phyloP scores from a whole-genome alignment of 2,113 vertebrate species.

The Coturnix japonica region DNA sequence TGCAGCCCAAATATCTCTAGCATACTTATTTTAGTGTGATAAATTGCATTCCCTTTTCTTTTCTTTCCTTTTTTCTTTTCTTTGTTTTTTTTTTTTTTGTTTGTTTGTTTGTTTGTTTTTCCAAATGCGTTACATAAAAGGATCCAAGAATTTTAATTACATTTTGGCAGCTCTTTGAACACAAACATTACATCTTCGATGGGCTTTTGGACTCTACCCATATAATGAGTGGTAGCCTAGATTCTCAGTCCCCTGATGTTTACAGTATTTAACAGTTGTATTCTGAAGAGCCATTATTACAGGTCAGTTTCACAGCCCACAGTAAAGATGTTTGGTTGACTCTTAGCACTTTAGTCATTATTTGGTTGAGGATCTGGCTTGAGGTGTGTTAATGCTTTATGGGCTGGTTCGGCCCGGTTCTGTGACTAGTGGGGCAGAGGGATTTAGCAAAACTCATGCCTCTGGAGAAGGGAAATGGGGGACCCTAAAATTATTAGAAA shows the following conservation, averaged over 20 bases:
- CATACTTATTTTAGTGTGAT: conserved; percentile 30
- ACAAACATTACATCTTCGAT: background rate
- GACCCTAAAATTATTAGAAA: too few species aligned
- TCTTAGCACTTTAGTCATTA: background rate
- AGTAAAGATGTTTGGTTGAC: background rate
- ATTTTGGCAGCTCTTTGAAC: conserved; percentile 26
- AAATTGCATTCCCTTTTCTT: conserved; percentile 42
- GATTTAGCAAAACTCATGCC: too few species aligned
- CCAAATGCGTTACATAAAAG: conserved; percentile 10
- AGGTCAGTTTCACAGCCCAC: background rate
- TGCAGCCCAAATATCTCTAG: conserved; percentile 14
- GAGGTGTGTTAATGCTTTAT: too few species aligned
- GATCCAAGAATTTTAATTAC: conserved; percentile 55
- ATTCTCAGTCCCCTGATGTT: background rate
- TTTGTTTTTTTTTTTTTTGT: too few species aligned
- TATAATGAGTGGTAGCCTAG: background rate
- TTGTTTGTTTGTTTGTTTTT: background rate
- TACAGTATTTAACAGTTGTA: conserved; percentile 7
- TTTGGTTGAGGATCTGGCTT: background rate
- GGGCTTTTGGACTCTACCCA: background rate
- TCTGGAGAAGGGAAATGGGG: too few species aligned
- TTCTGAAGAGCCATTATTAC: background rate
- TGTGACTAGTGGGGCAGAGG: too few species aligned
- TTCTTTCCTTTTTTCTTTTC: background rate
- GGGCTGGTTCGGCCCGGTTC: too few species aligned